phyloP scores from a whole-genome alignment of 2,888 invertebrate genomes.

The Taphrorychus bicolor region DNA sequence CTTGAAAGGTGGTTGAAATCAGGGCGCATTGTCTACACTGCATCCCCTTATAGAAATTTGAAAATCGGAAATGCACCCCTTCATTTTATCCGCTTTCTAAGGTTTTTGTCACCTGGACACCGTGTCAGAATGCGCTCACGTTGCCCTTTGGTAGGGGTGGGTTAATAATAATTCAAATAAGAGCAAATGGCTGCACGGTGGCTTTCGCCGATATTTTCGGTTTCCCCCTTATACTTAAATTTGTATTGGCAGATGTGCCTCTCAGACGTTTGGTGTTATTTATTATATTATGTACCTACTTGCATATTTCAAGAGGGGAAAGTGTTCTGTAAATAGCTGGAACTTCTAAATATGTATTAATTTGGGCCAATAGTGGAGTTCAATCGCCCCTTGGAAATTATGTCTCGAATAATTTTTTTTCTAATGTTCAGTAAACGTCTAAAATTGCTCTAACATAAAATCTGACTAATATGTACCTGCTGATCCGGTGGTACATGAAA shows the following conservation, averaged over 20 bases:
- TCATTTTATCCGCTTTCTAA: constrained; percentile 22
- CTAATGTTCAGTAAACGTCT: too few species aligned
- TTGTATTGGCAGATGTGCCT: constrained; percentile 10
- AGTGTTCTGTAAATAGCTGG: too few species aligned
- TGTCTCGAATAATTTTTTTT: too few species aligned
- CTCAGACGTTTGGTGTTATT: not conserved
- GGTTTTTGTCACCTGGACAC: constrained; percentile 25
- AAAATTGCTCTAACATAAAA: too few species aligned
- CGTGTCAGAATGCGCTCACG: constrained; percentile 8
- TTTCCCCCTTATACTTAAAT: constrained; percentile 19
- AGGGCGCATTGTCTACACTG: not conserved
- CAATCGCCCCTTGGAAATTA: too few species aligned
- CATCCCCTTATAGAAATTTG: not conserved
- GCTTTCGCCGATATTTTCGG: constrained; percentile 6
- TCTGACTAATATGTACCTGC: too few species aligned
- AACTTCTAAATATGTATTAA: too few species aligned
- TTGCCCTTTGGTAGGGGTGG: constrained; percentile 13
- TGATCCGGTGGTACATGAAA: too few species aligned
- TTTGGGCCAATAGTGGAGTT: too few species aligned
- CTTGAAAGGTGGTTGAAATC: not conserved
- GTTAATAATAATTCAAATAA: constrained; percentile 9
- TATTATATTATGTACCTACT: too few species aligned
- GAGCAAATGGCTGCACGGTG: too few species aligned
- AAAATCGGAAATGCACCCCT: constrained; percentile 17
- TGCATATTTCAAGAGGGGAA: too few species aligned